phyloP scores from a whole-genome alignment of 2,113 vertebrate species.

The Oreotrochilus melanogaster region DNA sequence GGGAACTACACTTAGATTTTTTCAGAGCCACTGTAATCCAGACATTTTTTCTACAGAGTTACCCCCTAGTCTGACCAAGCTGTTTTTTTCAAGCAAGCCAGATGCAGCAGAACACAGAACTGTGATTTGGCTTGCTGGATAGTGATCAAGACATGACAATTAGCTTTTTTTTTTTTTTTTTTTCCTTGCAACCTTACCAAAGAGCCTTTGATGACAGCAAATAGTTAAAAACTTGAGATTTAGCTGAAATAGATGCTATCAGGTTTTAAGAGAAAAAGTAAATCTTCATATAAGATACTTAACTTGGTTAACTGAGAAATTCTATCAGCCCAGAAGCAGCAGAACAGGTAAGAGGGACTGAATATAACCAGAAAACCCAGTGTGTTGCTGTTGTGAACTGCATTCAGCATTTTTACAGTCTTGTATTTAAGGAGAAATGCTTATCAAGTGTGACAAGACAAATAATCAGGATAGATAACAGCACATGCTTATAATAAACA shows the following conservation, averaged over 20 bases:
- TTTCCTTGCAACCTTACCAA: not conserved
- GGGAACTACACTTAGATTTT: not conserved
- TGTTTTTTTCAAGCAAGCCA: not conserved
- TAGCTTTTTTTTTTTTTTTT: not conserved
- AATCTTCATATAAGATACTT: not conserved
- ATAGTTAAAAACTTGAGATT: not conserved
- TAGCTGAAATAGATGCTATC: not conserved
- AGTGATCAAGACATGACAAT: not conserved
- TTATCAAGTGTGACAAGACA: not conserved
- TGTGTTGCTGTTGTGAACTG: not conserved
- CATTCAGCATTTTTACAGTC: not conserved
- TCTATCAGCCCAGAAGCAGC: not conserved
- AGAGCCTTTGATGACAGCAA: not conserved
- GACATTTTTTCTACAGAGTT: not conserved
- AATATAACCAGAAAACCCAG: not conserved
- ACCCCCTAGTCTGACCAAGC: not conserved
- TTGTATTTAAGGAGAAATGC: not conserved
- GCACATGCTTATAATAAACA: not conserved
- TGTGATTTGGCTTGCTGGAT: not conserved
- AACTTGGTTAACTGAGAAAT: not conserved
- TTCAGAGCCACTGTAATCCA: not conserved
- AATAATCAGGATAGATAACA: not conserved
- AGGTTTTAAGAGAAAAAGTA: not conserved
- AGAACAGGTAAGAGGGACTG: not conserved
- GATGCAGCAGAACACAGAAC: not conserved